A percentile compares a stretch with the other conserved stretches of the same genome.
Evolutionary conservation across 1,140 invertebrate species (phyloP).

Genomic region (Arion vulgaris): DNA sequence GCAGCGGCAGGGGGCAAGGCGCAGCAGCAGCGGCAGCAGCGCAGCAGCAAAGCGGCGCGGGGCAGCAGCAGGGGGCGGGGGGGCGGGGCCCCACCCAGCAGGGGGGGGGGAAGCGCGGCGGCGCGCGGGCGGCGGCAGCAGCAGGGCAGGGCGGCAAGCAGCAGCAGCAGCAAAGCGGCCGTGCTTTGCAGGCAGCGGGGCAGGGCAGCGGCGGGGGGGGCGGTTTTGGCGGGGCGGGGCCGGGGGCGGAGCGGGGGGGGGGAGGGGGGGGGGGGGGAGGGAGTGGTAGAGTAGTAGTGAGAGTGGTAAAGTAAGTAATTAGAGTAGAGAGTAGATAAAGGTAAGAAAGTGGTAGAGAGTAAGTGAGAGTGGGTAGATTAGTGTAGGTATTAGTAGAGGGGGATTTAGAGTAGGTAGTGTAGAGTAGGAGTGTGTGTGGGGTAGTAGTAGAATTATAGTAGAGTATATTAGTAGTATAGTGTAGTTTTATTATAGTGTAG

Average conservation of each 20-base stretch:
- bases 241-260: neutral
- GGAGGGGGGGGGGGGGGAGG: neutral
- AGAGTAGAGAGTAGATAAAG: neutral
- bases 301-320: no score
- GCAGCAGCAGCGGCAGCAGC: no score
- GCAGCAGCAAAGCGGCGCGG: neutral
- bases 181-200: neutral
- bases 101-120: neutral
- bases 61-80: neutral
- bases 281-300: neutral
- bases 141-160: neutral
- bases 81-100: neutral
- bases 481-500: no score
- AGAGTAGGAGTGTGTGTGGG: no score
- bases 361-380: no score
- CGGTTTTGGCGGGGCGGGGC: neutral
- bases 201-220: no score
- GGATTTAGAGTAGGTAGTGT: no score
- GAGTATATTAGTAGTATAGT: no score
- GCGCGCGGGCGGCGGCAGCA: neutral
- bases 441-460: no score
- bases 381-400: no score
- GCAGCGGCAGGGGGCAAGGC: no score
- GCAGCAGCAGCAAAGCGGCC: neutral
- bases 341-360: neutral